Percentiles rank a stretch among this genome's conserved stretches.
These are phyloP conservation scores for Troides aeacus DNA, from an alignment of 2,888 invertebrate species.

Conservation along the genomic window DNA sequence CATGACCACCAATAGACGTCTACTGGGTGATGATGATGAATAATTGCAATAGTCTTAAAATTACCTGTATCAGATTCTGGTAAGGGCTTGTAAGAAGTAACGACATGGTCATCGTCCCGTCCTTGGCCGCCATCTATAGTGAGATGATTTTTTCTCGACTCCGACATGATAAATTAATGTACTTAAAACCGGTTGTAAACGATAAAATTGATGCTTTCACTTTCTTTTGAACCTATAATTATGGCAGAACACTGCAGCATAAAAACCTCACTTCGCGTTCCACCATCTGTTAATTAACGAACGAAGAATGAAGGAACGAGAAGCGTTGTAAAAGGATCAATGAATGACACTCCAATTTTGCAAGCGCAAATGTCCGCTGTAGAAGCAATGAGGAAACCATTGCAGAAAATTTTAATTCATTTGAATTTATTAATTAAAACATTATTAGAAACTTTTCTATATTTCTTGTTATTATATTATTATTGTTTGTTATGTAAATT, in stretches of 20 bases:
- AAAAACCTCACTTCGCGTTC: conserved; percentile 21
- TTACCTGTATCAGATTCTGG: conserved; percentile 80
- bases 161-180: conserved; percentile 57
- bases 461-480: no score
- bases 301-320: conserved; percentile 15
- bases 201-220: conserved; percentile 32
- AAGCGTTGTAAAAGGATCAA: conserved; percentile 8
- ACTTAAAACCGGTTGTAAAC: conserved; percentile 39
- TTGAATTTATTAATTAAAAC: not conserved
- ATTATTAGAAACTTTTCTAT: not conserved
- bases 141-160: conserved; percentile 68
- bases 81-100: conserved; percentile 77
- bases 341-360: conserved; percentile 12
- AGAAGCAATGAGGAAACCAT: not conserved
- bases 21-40: no score
- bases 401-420: not conserved
- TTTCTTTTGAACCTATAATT: conserved; percentile 22
- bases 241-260: not conserved
- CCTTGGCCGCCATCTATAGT: conserved; percentile 70
- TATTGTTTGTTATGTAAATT: no score
- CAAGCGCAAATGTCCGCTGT: not conserved
- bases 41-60: conserved; percentile 28
- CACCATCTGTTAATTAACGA: conserved; percentile 35
- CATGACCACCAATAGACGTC: no score
- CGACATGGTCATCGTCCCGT: conserved; percentile 71